These are phyloP conservation scores for Oasisia sp. DNA, from an alignment of 2,888 invertebrate species.

Conservation along the genomic window DNA sequence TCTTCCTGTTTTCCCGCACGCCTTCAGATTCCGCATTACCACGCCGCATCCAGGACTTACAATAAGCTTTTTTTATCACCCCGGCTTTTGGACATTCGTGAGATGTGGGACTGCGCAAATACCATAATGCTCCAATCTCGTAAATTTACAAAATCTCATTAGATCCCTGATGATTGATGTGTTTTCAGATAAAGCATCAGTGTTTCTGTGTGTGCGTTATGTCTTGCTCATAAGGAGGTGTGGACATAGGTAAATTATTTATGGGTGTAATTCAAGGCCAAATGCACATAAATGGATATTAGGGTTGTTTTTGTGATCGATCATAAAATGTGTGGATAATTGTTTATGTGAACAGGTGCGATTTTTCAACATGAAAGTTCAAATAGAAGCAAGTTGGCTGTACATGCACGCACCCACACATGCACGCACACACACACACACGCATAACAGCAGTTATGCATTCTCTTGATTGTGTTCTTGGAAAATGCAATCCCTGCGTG, in stretches of 20 bases:
- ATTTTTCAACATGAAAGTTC: too few species aligned
- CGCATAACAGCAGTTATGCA: too few species aligned
- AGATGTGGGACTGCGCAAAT: not conserved
- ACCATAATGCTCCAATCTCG: not conserved
- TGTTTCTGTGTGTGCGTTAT: not conserved
- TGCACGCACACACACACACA: too few species aligned
- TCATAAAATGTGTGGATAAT: too few species aligned
- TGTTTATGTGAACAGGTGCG: too few species aligned
- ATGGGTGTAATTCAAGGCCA: not conserved
- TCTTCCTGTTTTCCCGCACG: not conserved
- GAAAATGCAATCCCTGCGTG: too few species aligned
- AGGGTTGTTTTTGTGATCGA: not conserved
- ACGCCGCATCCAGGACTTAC: not conserved
- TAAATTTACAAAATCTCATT: not conserved
- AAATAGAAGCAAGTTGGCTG: too few species aligned
- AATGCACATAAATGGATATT: not conserved
- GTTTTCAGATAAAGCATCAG: not conserved
- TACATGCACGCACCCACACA: too few species aligned
- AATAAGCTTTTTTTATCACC: not conserved
- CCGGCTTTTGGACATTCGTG: not conserved
- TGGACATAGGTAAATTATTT: not conserved
- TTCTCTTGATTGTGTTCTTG: too few species aligned
- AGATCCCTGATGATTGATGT: not conserved
- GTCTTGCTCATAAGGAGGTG: too few species aligned
- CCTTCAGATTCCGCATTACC: not conserved